Evolutionary conservation across 2,113 vertebrate species (phyloP), one percentile per base, ranked within the genome.

Genomic region (Myodes glareolus): DNA sequence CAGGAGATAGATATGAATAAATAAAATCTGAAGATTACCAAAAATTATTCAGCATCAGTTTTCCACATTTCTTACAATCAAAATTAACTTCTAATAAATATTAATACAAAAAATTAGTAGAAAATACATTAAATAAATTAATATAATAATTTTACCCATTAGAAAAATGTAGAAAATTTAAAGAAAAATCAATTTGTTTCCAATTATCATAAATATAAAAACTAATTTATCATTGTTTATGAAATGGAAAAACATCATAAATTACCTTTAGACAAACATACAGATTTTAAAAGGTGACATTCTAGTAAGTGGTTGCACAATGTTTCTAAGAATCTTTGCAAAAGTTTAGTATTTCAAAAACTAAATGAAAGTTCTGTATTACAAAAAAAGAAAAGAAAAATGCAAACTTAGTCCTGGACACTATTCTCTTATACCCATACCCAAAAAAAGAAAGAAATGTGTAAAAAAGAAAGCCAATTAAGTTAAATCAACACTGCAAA

Each of bases 311-410:
- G 52, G 0, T 96, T 91, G n/a, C 36, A 19, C 16, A 88, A 4
- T 92, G 82, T 93, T 96, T 95, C 88, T 93, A 72, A 93, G 33
- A 36, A 78, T 93, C 94, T 73, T 78, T 97, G 47, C 86, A 94
- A 93, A 87, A 76, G 70, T 77, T 97, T 25, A 63, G 47, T 85
- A 93, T 89, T 85, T 91, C 85, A 91, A 96, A 91, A 72, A 45
- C 45, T 81, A 93, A 80, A 85, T 33, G 19, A 80, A 85, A 91
- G 23, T 47, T 94, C 94, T 88, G 63, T 76, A 55, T 36, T 31
- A 81, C 31, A 63, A 94, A 82, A 92, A 67, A 12, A 67, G 65
- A 67, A 67, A 67, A 67, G 58, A 33, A 77, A 78, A 55, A 55
- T 80, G 14, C 81, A 78, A 94, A 84, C 68, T 93, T 73, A 91